These are phyloP conservation scores for Philotrypesis tridentata DNA, from an alignment of 1,140 invertebrate species.

Conservation along the genomic window DNA sequence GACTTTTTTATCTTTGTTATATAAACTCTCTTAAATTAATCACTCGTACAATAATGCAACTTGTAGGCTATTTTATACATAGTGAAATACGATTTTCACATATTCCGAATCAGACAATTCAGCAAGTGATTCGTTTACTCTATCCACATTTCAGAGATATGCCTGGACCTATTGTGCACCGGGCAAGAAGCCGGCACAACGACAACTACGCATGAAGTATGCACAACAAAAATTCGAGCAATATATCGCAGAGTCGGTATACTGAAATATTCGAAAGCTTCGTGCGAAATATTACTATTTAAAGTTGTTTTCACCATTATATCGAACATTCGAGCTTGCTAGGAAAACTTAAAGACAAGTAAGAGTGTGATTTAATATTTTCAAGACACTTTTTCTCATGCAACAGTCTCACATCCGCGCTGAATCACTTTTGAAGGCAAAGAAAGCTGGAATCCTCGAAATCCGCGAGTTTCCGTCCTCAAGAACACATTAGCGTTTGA, in stretches of 20 bases:
- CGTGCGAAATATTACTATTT: neutral
- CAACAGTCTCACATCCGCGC: conserved; percentile 19
- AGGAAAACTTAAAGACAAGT: conserved; percentile 21
- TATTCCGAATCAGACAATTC: neutral
- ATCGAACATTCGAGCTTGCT: conserved; percentile 43
- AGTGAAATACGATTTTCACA: neutral
- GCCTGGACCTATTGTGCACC: conserved; percentile 4
- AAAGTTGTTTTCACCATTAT: conserved; percentile 13
- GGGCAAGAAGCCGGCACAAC: neutral
- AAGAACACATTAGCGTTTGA: conserved; percentile 26
- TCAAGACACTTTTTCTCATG: conserved; percentile 17
- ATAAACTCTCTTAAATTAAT: conserved; percentile 21
- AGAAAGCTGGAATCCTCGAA: conserved; percentile 2
- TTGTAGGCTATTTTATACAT: neutral
- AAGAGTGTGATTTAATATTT: conserved; percentile 12
- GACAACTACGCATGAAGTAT: neutral
- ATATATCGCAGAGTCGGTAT: neutral
- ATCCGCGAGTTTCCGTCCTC: neutral
- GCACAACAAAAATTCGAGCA: neutral
- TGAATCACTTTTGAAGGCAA: conserved; percentile 34
- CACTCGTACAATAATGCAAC: conserved; percentile 19
- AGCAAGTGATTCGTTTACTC: neutral
- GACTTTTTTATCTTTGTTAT: neutral
- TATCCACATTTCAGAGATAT: conserved; percentile 17
- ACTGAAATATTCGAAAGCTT: conserved; percentile 6